A percentile compares a stretch with the other conserved stretches of the same genome.
These are phyloP conservation scores for Erinaceus europaeus DNA, from an alignment of 2,113 vertebrate genomes.

Conservation along the genomic window DNA sequence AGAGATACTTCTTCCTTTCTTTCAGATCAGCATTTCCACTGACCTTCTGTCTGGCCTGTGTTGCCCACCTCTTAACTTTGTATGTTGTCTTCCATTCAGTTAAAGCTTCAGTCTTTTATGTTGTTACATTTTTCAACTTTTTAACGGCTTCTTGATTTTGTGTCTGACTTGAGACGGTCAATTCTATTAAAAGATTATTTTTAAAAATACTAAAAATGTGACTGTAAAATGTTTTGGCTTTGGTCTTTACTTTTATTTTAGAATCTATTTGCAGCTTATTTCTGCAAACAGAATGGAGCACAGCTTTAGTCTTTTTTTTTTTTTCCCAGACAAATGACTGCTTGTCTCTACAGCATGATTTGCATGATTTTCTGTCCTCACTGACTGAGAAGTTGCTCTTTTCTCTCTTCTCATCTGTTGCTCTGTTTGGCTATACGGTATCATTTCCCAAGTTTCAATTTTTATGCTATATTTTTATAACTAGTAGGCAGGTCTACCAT, in stretches of 20 bases:
- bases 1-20: background rate
- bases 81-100: background rate
- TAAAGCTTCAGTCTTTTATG: constrained; percentile 7
- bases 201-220: background rate
- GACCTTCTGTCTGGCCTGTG: background rate
- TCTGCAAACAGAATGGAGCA: background rate
- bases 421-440: background rate
- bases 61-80: background rate
- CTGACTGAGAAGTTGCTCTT: background rate
- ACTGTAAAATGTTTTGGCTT: background rate
- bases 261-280: background rate
- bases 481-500: background rate
- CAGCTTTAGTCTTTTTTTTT: background rate
- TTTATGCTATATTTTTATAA: constrained; percentile 13
- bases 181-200: background rate
- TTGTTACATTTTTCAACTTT: constrained; percentile 7
- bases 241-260: background rate
- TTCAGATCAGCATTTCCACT: background rate
- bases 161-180: background rate
- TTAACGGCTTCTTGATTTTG: constrained; percentile 11
- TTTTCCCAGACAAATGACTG: background rate
- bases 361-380: background rate
- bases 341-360: background rate
- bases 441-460: background rate
- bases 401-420: background rate